A percentile compares a stretch with the other conserved stretches of the same genome.
These are phyloP conservation scores for Cottus gobio DNA, from an alignment of 2,113 vertebrate species.

Conservation along the genomic window DNA sequence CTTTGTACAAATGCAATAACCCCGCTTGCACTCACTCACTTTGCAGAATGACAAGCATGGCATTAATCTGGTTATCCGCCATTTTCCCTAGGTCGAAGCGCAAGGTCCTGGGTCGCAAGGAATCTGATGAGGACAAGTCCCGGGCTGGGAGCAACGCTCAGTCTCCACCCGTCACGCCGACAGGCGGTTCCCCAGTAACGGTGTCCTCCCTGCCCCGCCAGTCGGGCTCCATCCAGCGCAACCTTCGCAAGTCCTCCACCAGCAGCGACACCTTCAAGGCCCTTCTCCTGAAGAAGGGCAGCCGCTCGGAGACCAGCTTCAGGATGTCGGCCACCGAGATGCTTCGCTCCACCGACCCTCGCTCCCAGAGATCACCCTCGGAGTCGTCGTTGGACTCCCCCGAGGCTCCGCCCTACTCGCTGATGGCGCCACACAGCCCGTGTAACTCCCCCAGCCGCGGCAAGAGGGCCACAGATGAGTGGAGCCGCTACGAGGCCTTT, in stretches of 20 bases:
- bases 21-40: constrained; percentile 3
- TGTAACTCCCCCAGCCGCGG: constrained; percentile 80
- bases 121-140: constrained; percentile 92
- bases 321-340: constrained; percentile 97
- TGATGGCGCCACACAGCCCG: constrained; percentile 78
- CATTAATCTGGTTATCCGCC: background rate
- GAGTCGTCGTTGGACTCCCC: constrained; percentile 78
- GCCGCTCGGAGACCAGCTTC: constrained; percentile 90
- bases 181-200: constrained; percentile 42
- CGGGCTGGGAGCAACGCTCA: constrained; percentile 81
- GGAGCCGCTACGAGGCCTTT: constrained; percentile 89
- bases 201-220: constrained; percentile 84
- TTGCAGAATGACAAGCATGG: background rate
- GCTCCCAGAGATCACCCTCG: constrained; percentile 85
- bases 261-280: constrained; percentile 99
- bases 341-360: constrained; percentile 93
- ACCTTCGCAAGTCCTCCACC: constrained; percentile 92
- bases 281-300: constrained; percentile 96
- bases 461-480: constrained; percentile 88
- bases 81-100: constrained; percentile 90
- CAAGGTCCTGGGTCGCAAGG: constrained; percentile 95
- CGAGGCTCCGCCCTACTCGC: constrained; percentile 37
- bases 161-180: constrained; percentile 92
- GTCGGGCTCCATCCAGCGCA: constrained; percentile 91
- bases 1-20: constrained; percentile 7